Percentiles rank a stretch among this genome's conserved stretches.
These are phyloP conservation scores for Tribolium freemani DNA, from an alignment of 2,888 invertebrate genomes.

Conservation along the genomic window DNA sequence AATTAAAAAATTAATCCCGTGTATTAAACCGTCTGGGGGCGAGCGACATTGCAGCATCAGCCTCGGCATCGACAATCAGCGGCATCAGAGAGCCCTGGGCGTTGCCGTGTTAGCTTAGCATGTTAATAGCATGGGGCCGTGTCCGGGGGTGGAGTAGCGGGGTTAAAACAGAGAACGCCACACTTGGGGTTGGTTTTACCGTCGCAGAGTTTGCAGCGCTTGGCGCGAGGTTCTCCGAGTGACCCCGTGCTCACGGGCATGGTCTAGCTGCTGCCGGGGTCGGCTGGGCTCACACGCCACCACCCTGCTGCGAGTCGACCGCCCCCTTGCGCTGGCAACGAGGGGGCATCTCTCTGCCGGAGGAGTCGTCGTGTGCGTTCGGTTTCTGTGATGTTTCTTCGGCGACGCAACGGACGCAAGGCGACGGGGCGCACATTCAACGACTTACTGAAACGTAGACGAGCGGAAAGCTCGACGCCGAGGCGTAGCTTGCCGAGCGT, in stretches of 20 bases:
- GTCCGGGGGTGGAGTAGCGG: slow-evolving; percentile 3
- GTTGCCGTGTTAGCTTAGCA: slow-evolving; percentile 44
- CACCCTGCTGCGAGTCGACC: slow-evolving; percentile 44
- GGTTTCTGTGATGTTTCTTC: slow-evolving; percentile 10
- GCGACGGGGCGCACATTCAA: slow-evolving; percentile 52
- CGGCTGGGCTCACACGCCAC: slow-evolving; percentile 50
- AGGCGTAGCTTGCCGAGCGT: slow-evolving; percentile 47
- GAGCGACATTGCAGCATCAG: slow-evolving; percentile 4
- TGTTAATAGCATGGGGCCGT: slow-evolving; percentile 38
- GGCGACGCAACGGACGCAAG: slow-evolving; percentile 42
- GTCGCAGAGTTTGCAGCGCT: slow-evolving; percentile 94
- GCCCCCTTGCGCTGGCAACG: slow-evolving; percentile 43
- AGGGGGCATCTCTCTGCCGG: slow-evolving; percentile 43
- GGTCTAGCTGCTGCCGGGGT: slow-evolving; percentile 63
- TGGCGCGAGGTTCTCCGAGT: slow-evolving; percentile 85
- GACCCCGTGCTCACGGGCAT: slow-evolving; percentile 77
- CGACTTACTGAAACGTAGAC: slow-evolving; percentile 52
- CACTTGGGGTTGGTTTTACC: slow-evolving; percentile 69
- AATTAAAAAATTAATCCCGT: slow-evolving; percentile 20
- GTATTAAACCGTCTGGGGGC: slow-evolving; percentile 3
- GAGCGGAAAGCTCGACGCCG: slow-evolving; percentile 47
- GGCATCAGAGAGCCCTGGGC: slow-evolving; percentile 30
- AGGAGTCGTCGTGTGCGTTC: slow-evolving; percentile 29
- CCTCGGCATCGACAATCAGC: slow-evolving; percentile 17
- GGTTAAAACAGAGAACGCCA: slow-evolving; percentile 23